Evolutionary conservation across 2,797 vertebrate species (phyloP).

Genomic region (Perodicticus potto): DNA sequence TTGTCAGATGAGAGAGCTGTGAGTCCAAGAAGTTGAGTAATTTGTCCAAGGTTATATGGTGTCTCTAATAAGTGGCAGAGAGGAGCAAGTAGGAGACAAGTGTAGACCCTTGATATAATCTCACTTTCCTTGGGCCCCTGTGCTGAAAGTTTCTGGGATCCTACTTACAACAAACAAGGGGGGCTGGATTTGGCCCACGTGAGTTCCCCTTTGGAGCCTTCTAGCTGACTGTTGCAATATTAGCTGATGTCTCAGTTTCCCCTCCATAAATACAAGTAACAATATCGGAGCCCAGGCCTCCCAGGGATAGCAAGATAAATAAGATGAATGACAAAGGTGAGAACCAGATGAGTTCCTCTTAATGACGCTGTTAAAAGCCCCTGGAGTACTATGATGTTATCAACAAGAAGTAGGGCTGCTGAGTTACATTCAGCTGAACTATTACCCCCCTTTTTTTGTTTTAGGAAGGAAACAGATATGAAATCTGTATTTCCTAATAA

Average conservation of each 20-base stretch:
- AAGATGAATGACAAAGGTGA: constrained; percentile 49
- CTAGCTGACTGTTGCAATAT: not conserved
- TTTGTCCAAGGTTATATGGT: not conserved
- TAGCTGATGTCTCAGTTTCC: constrained; percentile 34
- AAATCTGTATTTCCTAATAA: not conserved
- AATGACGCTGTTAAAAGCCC: not conserved
- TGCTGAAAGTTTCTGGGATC: not conserved
- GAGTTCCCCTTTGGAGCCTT: not conserved
- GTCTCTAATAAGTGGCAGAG: not conserved
- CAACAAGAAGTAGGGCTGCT: constrained; percentile 7
- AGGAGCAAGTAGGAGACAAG: not conserved
- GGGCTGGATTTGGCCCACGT: not conserved
- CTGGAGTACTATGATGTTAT: not conserved
- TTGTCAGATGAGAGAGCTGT: not conserved
- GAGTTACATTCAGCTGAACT: not conserved
- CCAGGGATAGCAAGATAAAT: constrained; percentile 47
- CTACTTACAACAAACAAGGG: not conserved
- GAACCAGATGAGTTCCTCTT: not conserved
- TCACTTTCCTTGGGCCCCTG: not conserved
- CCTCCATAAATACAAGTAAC: not conserved
- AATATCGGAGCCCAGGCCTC: not conserved
- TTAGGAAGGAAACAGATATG: not conserved
- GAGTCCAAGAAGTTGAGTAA: not conserved
- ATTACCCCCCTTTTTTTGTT: not conserved
- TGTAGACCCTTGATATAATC: not conserved